Evolutionary conservation across 2,113 vertebrate genomes (phyloP).

Genomic region (Coregonus clupeaformis): DNA sequence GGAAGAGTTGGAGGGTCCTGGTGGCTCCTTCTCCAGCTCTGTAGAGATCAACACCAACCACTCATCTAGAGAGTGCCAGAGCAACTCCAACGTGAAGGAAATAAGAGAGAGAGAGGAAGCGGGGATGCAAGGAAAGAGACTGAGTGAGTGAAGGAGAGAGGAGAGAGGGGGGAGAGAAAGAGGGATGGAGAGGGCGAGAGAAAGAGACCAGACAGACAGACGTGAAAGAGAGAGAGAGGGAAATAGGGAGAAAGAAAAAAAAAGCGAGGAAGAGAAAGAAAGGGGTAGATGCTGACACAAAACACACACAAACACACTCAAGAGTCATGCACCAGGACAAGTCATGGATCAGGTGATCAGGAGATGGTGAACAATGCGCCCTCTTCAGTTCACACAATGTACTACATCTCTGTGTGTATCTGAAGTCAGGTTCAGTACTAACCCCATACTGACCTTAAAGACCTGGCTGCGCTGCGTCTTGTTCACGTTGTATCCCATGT

Average conservation of each 20-base stretch:
- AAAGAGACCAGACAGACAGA: too few relatives aligned
- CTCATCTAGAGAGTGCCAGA: conserved; percentile 97
- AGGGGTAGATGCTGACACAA: not conserved
- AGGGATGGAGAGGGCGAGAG: not conserved
- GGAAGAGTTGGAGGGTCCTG: conserved; percentile 64
- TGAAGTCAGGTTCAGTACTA: not conserved
- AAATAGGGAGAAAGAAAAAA: not conserved
- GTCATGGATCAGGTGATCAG: not conserved
- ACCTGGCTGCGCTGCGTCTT: conserved; percentile 97
- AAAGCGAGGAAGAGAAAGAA: not conserved
- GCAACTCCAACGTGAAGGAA: conserved; percentile 83
- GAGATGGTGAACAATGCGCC: not conserved
- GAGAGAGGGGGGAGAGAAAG: conserved; percentile 3
- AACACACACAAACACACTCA: not conserved
- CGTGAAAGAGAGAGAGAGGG: not conserved
- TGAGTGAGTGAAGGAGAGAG: not conserved
- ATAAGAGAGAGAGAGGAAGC: not conserved
- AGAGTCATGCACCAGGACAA: too few relatives aligned
- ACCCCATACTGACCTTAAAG: conserved; percentile 87
- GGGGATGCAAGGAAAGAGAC: not conserved
- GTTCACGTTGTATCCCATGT: conserved; percentile 98
- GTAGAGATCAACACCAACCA: conserved; percentile 97
- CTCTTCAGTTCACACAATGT: not conserved
- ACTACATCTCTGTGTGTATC: conserved; percentile 1
- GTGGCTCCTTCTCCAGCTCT: conserved; percentile 86